Evolutionary conservation across 2,888 invertebrate species (phyloP).

Genomic region (Drosophila atripex): DNA sequence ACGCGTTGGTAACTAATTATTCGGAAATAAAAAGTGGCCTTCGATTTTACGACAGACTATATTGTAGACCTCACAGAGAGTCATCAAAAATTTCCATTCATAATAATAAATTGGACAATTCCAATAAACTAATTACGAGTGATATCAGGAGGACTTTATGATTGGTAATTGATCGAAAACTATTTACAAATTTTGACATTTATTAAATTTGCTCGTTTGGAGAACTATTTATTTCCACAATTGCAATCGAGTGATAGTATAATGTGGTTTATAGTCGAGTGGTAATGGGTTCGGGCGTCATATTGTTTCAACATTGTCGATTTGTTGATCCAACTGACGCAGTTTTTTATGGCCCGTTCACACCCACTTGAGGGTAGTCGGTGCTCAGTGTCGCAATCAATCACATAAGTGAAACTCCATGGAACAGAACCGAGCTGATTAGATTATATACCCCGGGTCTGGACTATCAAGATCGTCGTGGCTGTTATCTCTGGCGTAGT

Average conservation of each 20-base stretch:
- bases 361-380: slow-evolving; percentile 23
- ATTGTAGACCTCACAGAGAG: slow-evolving; percentile 1
- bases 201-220: not conserved
- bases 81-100: slow-evolving; percentile 17
- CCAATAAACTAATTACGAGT: not conserved
- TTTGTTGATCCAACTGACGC: slow-evolving; percentile 34
- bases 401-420: slow-evolving; percentile 53
- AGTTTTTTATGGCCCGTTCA: slow-evolving; percentile 39
- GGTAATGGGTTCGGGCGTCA: slow-evolving; percentile 23
- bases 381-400: slow-evolving; percentile 55
- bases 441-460: slow-evolving; percentile 21
- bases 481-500: slow-evolving; percentile 21
- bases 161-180: not conserved
- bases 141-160: not conserved
- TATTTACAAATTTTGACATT: slow-evolving; percentile 2
- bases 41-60: not conserved
- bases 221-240: not conserved
- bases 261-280: slow-evolving; percentile 20
- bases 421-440: slow-evolving; percentile 15
- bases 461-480: slow-evolving; percentile 24
- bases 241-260: slow-evolving; percentile 3
- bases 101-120: slow-evolving; percentile 2
- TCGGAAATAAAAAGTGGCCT: not conserved
- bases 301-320: slow-evolving; percentile 5
- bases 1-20: not conserved